Evolutionary conservation across 2,113 vertebrate species (phyloP).

Genomic region (Phodopus roborovskii): DNA sequence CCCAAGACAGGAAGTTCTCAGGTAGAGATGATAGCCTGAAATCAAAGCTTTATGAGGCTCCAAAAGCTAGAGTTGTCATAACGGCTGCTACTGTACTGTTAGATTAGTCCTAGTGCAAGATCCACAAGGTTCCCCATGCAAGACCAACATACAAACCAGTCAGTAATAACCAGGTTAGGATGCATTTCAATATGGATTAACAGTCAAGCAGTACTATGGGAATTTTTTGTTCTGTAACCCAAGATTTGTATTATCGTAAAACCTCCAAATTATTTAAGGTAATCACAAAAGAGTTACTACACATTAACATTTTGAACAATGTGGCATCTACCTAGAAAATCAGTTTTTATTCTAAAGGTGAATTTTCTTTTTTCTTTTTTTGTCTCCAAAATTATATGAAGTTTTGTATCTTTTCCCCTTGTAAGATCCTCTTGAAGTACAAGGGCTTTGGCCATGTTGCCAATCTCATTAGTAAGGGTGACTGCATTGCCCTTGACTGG

Average conservation of each 20-base stretch:
- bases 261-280: neutral
- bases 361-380: neutral
- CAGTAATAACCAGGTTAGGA: neutral
- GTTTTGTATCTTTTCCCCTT: constrained; percentile 32
- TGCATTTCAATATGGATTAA: neutral
- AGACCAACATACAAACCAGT: neutral
- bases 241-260: constrained; percentile 1
- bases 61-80: neutral
- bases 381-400: neutral
- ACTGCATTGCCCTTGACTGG: neutral
- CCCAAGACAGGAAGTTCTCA: neutral
- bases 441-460: neutral
- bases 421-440: constrained; percentile 15
- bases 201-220: neutral
- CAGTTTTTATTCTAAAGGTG: neutral
- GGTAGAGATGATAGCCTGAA: neutral
- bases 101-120: neutral
- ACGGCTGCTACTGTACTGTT: neutral
- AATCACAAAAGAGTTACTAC: neutral
- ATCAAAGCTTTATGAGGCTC: neutral
- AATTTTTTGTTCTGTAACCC: neutral
- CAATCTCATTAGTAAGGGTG: neutral
- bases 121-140: neutral
- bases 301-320: neutral
- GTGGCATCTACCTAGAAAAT: neutral